Evolutionary conservation across 1,140 invertebrate genomes (phyloP), one percentile per base, ranked within the genome.

Genomic region (Sycophila sp.): DNA sequence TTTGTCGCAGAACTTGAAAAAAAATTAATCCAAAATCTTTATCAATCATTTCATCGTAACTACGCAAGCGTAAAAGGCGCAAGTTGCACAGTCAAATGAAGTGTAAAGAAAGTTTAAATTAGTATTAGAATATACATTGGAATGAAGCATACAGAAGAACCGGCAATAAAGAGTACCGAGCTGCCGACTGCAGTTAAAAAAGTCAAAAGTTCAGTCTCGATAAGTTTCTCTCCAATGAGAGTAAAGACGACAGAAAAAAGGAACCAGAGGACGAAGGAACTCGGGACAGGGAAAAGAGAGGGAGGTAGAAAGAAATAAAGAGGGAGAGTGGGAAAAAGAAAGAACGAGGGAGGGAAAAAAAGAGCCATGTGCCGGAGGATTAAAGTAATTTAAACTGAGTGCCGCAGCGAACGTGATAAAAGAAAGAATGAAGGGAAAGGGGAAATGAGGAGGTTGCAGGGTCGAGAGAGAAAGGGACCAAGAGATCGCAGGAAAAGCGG

Each of bases 351-450:
- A n/a, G n/a, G n/a, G n/a, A n/a, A n/a, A n/a, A n/a, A n/a, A n/a
- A n/a, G n/a, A n/a, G n/a, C n/a, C n/a, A n/a, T n/a, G n/a, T 2
- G 26, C 7, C 13, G 32, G 36, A 56, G 51, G 17, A 67, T 56
- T 55, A 59, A 68, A 68, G 53, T 49, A 58, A 68, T 68, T 58
- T 68, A 56, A 58, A 49, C 17, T 45, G 42, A 68, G 60, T 51
- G 32, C 40, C 34, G 45, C 19, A 36, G 30, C 0, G 6, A 32
- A 30, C 24, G 28, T 49, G 38, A 58, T 22, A 11, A n/a, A 32
- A 47, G 30, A n/a, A 53, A 58, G 28, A 63, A 62, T 28, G 40
- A 4, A 42, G 40, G 47, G 17, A n/a, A n/a, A 3, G 26, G 30
- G 22, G 42, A 19, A 47, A 22, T 10, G 13, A 17, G 42, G 24